Percentiles rank a stretch among this genome's conserved stretches.
phyloP scores from a whole-genome alignment of 1,140 invertebrate genomes.

The Bombus pascuorum region DNA sequence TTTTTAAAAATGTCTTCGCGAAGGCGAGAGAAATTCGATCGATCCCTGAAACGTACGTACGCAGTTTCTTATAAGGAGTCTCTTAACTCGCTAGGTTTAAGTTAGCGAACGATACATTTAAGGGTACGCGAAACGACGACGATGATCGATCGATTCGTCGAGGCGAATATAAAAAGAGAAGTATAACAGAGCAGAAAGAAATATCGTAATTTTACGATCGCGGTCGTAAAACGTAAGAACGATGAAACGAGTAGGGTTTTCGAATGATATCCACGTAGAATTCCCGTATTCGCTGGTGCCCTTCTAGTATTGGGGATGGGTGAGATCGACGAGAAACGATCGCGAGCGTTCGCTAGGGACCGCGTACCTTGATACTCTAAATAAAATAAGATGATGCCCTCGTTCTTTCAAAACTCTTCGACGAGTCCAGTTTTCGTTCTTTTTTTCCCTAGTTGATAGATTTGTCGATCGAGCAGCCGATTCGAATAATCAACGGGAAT shows the following conservation, averaged over 20 bases:
- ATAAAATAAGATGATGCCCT: conserved; percentile 78
- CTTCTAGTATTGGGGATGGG: background rate
- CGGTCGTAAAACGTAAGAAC: background rate
- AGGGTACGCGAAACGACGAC: background rate
- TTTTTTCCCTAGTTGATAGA: conserved; percentile 42
- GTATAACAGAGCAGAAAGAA: too few relatives aligned
- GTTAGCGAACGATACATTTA: conserved; percentile 12
- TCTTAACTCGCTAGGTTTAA: conserved; percentile 20
- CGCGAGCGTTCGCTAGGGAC: conserved; percentile 27
- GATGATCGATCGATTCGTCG: conserved; percentile 23
- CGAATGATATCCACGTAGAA: conserved; percentile 13
- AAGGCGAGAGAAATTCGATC: conserved; percentile 1
- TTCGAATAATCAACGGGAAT: background rate
- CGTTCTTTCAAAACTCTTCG: conserved; percentile 79
- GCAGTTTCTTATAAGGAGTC: conserved; percentile 16
- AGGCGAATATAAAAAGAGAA: background rate
- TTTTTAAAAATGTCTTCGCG: background rate
- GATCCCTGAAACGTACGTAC: background rate
- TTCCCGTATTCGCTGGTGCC: background rate
- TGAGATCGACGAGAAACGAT: conserved; percentile 19
- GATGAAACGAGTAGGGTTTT: background rate
- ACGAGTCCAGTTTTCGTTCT: conserved; percentile 40
- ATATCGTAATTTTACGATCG: background rate
- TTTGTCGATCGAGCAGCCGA: conserved; percentile 36
- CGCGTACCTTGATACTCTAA: conserved; percentile 74